Evolutionary conservation across 2,888 invertebrate genomes (phyloP).

Genomic region (Luperina testacea): DNA sequence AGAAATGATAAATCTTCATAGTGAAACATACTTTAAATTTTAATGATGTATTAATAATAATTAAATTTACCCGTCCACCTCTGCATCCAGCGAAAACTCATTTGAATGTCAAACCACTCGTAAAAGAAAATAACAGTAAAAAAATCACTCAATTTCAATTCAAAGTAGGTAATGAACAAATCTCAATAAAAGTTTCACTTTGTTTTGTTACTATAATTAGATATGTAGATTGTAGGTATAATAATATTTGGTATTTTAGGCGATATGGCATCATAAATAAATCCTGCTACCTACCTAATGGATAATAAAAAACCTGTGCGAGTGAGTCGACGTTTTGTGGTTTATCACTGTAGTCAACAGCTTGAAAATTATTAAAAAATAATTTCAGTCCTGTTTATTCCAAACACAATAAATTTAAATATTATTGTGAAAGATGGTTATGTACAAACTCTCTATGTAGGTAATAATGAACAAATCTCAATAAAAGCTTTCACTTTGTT

Average conservation of each 20-base stretch:
- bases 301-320: not conserved
- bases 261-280: not conserved
- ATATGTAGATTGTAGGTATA: too few relatives aligned
- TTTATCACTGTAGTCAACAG: not conserved
- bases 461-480: too few relatives aligned
- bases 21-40: not conserved
- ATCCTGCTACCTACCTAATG: not conserved
- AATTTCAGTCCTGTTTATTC: conserved; percentile 12
- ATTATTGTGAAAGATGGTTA: not conserved
- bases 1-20: conserved; percentile 2
- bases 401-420: not conserved
- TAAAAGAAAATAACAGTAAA: not conserved
- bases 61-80: not conserved
- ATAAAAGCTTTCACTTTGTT: too few relatives aligned
- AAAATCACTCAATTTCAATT: not conserved
- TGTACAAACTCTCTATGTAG: not conserved
- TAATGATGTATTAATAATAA: not conserved
- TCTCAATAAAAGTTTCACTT: not conserved
- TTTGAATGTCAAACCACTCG: not conserved
- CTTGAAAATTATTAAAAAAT: conserved; percentile 6
- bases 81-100: not conserved
- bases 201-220: not conserved
- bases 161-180: not conserved
- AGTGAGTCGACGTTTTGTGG: conserved; percentile 12
- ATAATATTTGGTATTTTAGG: too few relatives aligned